These are phyloP conservation scores for Antedon mediterranea DNA, from an alignment of 53 echinoderm and acorn worm species.

Conservation along the genomic window DNA sequence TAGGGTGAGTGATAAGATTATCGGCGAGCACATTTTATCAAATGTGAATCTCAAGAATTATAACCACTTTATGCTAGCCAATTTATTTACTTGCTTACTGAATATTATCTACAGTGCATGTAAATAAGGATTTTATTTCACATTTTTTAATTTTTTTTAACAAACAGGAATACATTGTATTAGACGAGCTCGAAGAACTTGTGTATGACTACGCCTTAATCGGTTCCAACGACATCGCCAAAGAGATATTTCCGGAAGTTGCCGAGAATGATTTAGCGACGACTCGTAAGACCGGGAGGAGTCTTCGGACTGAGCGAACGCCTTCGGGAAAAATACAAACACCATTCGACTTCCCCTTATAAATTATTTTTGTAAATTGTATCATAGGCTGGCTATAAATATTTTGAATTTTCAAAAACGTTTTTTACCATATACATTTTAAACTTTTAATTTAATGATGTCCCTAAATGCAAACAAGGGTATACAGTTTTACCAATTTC, in stretches of 20 bases:
- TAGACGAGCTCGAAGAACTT: slow-evolving; percentile 33
- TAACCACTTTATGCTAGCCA: no score
- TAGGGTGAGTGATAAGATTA: slow-evolving; percentile 46
- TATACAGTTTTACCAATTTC: no score
- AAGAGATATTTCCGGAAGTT: not conserved
- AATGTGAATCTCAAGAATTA: no score
- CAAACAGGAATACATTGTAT: slow-evolving; percentile 30
- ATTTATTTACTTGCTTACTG: no score
- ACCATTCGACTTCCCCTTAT: not conserved
- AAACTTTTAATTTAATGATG: no score
- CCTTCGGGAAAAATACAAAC: not conserved
- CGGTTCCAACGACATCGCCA: not conserved
- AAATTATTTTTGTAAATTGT: not conserved
- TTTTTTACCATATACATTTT: no score
- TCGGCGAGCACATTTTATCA: no score
- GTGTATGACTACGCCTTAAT: slow-evolving; percentile 32
- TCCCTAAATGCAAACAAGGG: no score
- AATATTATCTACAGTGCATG: not conserved
- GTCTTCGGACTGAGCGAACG: not conserved
- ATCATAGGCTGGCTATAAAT: not conserved
- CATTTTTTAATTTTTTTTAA: not conserved
- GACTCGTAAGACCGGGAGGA: not conserved
- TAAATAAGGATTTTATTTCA: not conserved
- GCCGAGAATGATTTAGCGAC: not conserved
- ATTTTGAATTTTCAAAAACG: no score